Conservation (phyloP, 92 coral and sea anemone species). For the Hydrozoanthus gracilis region DNA sequence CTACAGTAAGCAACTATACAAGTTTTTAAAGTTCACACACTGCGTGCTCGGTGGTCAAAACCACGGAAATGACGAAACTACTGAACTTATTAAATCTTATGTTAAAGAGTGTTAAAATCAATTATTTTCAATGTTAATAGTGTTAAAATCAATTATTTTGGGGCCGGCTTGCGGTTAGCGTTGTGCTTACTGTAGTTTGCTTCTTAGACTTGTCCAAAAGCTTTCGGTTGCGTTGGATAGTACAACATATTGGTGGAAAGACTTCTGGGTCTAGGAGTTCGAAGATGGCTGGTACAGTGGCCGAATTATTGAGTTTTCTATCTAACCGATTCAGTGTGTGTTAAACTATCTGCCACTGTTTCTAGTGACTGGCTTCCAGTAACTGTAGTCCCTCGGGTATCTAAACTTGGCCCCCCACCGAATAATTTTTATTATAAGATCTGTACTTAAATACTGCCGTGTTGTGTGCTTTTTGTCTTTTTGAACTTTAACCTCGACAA, state of each 20-base stretch:
- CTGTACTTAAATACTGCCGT: neutral
- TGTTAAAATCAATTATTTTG: too few species aligned
- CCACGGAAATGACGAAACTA: too few species aligned
- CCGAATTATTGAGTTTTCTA: slow-evolving; percentile 37
- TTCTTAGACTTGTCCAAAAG: slow-evolving; percentile 50
- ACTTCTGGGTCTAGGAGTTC: slow-evolving; percentile 44
- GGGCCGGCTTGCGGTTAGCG: too few species aligned
- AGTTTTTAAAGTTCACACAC: too few species aligned
- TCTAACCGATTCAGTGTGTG: slow-evolving; percentile 45
- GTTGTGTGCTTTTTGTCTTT: neutral
- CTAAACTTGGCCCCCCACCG: neutral
- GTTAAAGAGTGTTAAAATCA: too few species aligned
- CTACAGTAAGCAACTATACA: too few species aligned
- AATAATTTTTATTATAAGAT: neutral
- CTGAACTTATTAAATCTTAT: too few species aligned
- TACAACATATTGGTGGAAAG: slow-evolving; percentile 43
- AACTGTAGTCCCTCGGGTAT: slow-evolving; percentile 55
- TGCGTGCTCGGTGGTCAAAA: too few species aligned
- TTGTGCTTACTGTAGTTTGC: too few species aligned
- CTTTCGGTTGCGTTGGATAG: slow-evolving; percentile 50
- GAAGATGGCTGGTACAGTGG: slow-evolving; percentile 46
- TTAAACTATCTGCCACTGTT: neutral
- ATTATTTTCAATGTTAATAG: too few species aligned
- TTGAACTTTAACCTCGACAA: neutral
- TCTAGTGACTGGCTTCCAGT: slow-evolving; percentile 54